These are phyloP conservation scores for Zaprionus nigranus DNA, from an alignment of 1,140 invertebrate genomes.

Conservation along the genomic window DNA sequence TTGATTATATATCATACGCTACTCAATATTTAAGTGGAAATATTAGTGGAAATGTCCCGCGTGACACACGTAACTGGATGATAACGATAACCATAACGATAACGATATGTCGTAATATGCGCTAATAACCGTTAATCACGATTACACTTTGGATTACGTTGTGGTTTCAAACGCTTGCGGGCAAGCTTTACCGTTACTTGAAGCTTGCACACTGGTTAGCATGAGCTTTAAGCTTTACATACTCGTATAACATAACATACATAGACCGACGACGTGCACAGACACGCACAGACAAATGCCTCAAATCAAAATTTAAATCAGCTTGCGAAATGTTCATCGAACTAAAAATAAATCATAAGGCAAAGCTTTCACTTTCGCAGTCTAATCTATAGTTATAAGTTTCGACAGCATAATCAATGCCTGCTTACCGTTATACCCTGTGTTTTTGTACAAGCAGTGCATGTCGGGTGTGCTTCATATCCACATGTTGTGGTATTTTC, in stretches of 20 bases:
- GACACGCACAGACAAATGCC: not conserved
- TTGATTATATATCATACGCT: too few relatives aligned
- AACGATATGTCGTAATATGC: constrained; percentile 4
- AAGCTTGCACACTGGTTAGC: not conserved
- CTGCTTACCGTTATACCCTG: not conserved
- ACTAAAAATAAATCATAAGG: constrained; percentile 3
- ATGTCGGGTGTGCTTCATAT: not conserved
- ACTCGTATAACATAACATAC: too few relatives aligned
- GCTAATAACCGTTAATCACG: constrained; percentile 9
- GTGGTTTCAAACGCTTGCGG: not conserved
- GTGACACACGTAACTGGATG: not conserved
- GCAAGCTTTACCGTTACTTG: not conserved
- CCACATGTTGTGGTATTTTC: too few relatives aligned
- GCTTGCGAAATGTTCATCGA: not conserved
- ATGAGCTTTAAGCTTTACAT: not conserved
- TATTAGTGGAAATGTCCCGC: not conserved
- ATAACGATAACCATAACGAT: not conserved
- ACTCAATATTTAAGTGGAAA: not conserved
- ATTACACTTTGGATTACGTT: not conserved
- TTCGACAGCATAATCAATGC: constrained; percentile 1
- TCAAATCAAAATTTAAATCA: not conserved
- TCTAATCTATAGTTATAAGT: not conserved
- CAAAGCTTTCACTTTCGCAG: not conserved
- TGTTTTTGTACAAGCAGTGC: not conserved
- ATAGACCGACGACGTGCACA: not conserved